phyloP scores from a whole-genome alignment of 2,888 invertebrate genomes.

The Phlogophora meticulosa region DNA sequence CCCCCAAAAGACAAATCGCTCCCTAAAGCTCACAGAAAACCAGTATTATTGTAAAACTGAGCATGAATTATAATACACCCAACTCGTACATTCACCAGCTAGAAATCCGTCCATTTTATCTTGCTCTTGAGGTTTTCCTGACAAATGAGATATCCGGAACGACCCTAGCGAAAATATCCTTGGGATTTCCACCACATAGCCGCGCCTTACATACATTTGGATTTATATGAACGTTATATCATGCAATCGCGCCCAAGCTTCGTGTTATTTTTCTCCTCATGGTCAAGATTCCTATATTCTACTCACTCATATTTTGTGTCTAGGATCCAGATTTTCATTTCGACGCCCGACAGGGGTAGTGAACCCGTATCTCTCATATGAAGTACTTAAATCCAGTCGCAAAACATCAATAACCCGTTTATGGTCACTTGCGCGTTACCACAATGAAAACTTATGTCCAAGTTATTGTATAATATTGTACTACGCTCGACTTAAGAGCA shows the following conservation, averaged over 20 bases:
- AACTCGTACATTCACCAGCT: conserved; percentile 66
- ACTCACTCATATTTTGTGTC: conserved; percentile 28
- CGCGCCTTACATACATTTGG: conserved; percentile 64
- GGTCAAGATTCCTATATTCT: conserved; percentile 36
- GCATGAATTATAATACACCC: conserved; percentile 67
- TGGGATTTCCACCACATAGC: conserved; percentile 70
- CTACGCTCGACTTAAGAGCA: conserved; percentile 20
- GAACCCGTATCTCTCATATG: conserved; percentile 49
- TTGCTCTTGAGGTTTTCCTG: conserved; percentile 77
- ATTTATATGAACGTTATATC: conserved; percentile 58
- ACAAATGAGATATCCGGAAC: conserved; percentile 75
- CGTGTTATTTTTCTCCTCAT: conserved; percentile 23
- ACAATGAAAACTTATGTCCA: conserved; percentile 49
- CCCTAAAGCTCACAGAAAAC: conserved; percentile 36
- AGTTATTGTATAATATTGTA: conserved; percentile 47
- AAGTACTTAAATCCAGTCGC: conserved; percentile 52
- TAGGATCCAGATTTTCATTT: conserved; percentile 40
- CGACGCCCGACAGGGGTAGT: conserved; percentile 11
- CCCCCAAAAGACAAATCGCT: conserved; percentile 53
- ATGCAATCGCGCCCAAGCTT: conserved; percentile 30
- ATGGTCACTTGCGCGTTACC: conserved; percentile 33
- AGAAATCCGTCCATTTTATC: conserved; percentile 77
- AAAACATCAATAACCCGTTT: conserved; percentile 57
- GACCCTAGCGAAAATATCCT: conserved; percentile 69
- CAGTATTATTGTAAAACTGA: conserved; percentile 64